Base-by-base conservation (phyloP, 1,140 invertebrate species). In the Eumaeus atala region DNA sequence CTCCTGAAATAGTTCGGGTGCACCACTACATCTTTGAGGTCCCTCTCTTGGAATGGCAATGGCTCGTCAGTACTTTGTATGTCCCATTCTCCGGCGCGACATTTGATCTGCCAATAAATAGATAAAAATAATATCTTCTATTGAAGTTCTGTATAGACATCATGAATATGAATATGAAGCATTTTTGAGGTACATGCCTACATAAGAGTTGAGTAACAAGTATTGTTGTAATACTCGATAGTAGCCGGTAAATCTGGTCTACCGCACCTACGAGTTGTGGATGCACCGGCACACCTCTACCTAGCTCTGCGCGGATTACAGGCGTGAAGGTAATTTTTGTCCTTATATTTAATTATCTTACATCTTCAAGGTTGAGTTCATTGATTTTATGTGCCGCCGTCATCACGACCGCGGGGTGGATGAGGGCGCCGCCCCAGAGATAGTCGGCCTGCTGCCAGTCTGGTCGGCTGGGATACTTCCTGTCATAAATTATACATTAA, bases 361-460 rank as follows among this genome's bases (percentile, higher is more conserved):
- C 63, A 11, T 57, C 28, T 34, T 12, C 17, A 16, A n/a, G 37
- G 8, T 35, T 51, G 12, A 35, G 12, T 16, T n/a, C 16, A 1
- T 57, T 33, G 9, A 66, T 40, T 16, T 62, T 64, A 34, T 67
- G 65, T 0, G 62, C 62, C 0, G 56, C 62, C 1, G 65, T 67
- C 9, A 67, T 50, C 3, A 67, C 65, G 5, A 64, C 59, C 0
- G 56, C 51, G 3, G 65, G 65, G 50, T 67, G 65, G 10, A 67
- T 67, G 10, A 67, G 55, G 0, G 65, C 52, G 1, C 65, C 62
- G 0, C 65, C 65, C 1, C 65, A 59, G 1, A 58, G 28, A 42
- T 62, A 64, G 51, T 57, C 56, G 0, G 42, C 36, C 17, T 9
- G 1, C 1, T 40, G 37, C 62, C 62, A 64, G 9, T 40, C 21